Evolutionary conservation across 2,113 vertebrate species (phyloP).

Genomic region (Myiozetetes cayanensis): DNA sequence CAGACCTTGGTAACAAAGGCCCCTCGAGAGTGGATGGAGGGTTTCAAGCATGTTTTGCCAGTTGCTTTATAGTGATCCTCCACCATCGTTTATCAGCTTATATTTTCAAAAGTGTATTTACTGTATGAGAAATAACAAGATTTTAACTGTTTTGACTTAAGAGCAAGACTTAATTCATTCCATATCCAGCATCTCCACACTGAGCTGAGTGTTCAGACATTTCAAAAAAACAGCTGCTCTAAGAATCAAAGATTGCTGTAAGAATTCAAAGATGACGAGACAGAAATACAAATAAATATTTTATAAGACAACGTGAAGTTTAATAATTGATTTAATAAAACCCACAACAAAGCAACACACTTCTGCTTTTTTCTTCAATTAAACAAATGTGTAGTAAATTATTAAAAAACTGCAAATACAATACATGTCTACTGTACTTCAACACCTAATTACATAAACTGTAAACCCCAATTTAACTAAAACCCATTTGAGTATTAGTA

Average conservation of each 20-base stretch:
- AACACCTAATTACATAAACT: constrained; percentile 66
- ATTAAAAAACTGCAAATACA: constrained; percentile 74
- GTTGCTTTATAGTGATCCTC: neutral
- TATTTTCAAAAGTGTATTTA: neutral
- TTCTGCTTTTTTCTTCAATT: constrained; percentile 66
- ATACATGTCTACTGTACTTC: constrained; percentile 65
- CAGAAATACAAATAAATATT: neutral
- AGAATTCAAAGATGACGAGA: neutral
- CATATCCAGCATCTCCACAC: neutral
- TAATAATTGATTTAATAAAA: constrained; percentile 74
- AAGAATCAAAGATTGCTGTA: neutral
- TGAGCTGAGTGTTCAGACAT: neutral
- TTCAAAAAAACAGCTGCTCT: neutral
- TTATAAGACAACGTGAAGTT: constrained; percentile 45
- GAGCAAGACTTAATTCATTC: neutral
- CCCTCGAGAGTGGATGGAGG: neutral
- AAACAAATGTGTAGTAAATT: constrained; percentile 75
- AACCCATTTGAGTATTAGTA: constrained; percentile 61
- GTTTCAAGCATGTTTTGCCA: neutral
- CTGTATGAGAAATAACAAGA: neutral
- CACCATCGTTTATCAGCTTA: neutral
- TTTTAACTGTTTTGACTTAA: neutral
- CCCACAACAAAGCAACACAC: constrained; percentile 69
- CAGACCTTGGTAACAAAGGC: neutral
- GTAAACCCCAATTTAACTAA: constrained; percentile 68